These are phyloP conservation scores for Lottia gigantea DNA, from an alignment of 2,888 invertebrate genomes.

Conservation along the genomic window DNA sequence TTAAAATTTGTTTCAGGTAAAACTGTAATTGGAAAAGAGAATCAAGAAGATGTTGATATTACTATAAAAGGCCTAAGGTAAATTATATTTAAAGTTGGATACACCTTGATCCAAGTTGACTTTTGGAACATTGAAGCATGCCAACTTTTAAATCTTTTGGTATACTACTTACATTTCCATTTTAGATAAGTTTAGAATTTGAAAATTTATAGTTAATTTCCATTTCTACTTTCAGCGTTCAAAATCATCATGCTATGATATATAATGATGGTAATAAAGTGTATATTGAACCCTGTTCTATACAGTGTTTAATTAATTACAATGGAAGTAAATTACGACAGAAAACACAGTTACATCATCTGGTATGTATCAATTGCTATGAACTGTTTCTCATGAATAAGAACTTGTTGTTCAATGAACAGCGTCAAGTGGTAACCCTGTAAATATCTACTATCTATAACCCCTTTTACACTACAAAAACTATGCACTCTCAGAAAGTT, in stretches of 20 bases:
- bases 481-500: no score
- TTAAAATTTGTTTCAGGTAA: slow-evolving; percentile 30
- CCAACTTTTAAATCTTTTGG: no score
- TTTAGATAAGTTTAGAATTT: no score
- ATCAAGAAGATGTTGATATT: slow-evolving; percentile 32
- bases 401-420: no score
- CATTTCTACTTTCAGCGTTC: slow-evolving; percentile 40
- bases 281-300: slow-evolving; percentile 34
- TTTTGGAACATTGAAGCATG: no score
- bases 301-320: slow-evolving; percentile 33
- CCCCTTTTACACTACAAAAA: no score
- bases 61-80: slow-evolving; percentile 49
- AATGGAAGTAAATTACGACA: slow-evolving; percentile 42
- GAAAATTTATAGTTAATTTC: no score
- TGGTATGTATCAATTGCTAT: slow-evolving; percentile 32
- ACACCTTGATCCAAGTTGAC: no score
- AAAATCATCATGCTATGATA: slow-evolving; percentile 42
- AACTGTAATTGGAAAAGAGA: slow-evolving; percentile 37
- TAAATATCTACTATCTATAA: no score
- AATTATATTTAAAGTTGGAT: slow-evolving; percentile 17
- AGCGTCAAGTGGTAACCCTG: no score
- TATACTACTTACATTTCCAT: no score
- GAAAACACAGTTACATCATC: slow-evolving; percentile 38
- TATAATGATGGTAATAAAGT: slow-evolving; percentile 35
- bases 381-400: no score